Conservation (phyloP, 2,797 vertebrate species). For the Spondyliosoma cantharus region DNA sequence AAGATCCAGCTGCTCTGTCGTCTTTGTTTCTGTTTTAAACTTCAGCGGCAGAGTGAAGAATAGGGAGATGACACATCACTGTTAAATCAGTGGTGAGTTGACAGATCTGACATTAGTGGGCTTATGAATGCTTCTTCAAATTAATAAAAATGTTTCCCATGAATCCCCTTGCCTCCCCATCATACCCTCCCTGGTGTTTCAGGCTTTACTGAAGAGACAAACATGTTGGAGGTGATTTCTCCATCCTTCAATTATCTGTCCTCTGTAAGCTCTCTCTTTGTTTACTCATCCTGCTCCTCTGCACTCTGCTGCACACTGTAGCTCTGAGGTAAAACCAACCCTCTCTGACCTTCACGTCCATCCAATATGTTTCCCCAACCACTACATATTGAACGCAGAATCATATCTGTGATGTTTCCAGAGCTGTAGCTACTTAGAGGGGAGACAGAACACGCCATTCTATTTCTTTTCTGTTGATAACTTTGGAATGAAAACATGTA, state of each 20-base stretch:
- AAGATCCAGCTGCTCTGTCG: background rate
- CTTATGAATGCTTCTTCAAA: conserved; percentile 14
- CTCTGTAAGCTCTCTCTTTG: background rate
- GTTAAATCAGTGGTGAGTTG: background rate
- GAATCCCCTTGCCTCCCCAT: background rate
- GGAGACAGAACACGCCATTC: background rate
- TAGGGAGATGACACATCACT: background rate
- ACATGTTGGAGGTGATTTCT: conserved; percentile 13
- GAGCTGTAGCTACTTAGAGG: background rate
- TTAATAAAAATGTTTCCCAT: background rate
- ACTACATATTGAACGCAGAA: background rate
- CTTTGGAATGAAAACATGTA: background rate
- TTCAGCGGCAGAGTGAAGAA: background rate
- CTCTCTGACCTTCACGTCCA: background rate
- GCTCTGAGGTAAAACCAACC: background rate
- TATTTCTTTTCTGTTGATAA: background rate
- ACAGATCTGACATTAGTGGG: background rate
- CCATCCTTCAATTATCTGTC: conserved; percentile 25
- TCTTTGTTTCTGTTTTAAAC: background rate
- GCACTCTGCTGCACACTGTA: conserved; percentile 4
- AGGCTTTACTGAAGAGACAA: conserved; percentile 12
- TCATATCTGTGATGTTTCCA: background rate
- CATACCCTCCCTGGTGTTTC: background rate
- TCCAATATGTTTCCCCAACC: background rate
- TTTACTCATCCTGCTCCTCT: background rate